Evolutionary conservation across 2,113 vertebrate genomes (phyloP), one percentile per base, ranked within the genome.

Genomic region (Amblyornis subalaris): DNA sequence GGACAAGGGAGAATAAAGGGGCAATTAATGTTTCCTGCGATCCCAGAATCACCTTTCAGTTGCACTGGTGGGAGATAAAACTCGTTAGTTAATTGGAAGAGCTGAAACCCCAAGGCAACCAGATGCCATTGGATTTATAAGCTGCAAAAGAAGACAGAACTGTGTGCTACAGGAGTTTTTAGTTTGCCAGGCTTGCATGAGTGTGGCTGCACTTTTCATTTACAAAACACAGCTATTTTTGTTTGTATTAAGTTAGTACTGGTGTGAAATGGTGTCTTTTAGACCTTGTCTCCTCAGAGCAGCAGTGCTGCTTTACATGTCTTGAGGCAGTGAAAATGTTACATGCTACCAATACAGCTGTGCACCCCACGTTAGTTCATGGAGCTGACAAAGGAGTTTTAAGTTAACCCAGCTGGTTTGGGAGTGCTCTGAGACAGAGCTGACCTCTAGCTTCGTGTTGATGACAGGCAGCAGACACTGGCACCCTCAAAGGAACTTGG

Each of bases 381-480:
- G 44, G 58, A 90, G 82, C 54, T 95, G 82, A 88, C 85, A 94
- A 85, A 83, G 24, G 51, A 55, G 35, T 57, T 90, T 95, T 66
- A 70, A 90, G 1, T 79, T 90, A 96, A 96, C 88, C 78, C 94
- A 62, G 9, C 24, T 74, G 82, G 83, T 64, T 80, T 80, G 7
- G 6, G 58, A 96, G 55, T n/a, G 50, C 47, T 85, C 71, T 76
- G 51, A 95, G 88, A 86, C 8, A 40, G 58, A 92, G 72, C 36
- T 93, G 88, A 88, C 67, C 67, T 90, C 66, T 82, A 50, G 42
- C 67, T 90, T 94, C 7, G 5, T 17, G 42, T 7, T 64, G 75
- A 85, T 42, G 71, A 92, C 85, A 94, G 78, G 71, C 78, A 93
- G 58, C 38, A 66, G 74, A 64, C 74, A 76, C 64, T 21, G 35